phyloP scores from a whole-genome alignment of 2,888 invertebrate genomes.

The Agrochola litura region DNA sequence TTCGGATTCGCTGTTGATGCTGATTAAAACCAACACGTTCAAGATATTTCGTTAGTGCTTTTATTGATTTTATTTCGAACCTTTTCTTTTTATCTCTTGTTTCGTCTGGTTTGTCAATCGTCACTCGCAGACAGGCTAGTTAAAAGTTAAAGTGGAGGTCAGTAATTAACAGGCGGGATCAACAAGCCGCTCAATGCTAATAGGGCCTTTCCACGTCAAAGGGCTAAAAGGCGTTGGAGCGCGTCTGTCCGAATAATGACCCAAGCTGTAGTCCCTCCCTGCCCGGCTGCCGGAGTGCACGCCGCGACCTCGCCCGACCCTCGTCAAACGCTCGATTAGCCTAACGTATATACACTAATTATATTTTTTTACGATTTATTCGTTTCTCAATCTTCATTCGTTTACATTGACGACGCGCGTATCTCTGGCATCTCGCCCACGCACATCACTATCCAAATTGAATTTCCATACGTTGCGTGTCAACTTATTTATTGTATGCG shows the following conservation, averaged over 20 bases:
- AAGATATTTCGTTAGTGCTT: slow-evolving; percentile 63
- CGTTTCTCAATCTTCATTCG: slow-evolving; percentile 73
- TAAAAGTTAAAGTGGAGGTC: slow-evolving; percentile 83
- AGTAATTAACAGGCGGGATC: slow-evolving; percentile 89
- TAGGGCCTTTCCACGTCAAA: slow-evolving; percentile 89
- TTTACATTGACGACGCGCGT: slow-evolving; percentile 75
- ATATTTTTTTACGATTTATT: slow-evolving; percentile 80
- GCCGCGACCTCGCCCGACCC: slow-evolving; percentile 86
- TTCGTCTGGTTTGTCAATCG: slow-evolving; percentile 70
- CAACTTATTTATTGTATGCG: slow-evolving; percentile 76
- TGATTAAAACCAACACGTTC: slow-evolving; percentile 81
- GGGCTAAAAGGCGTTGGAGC: slow-evolving; percentile 88
- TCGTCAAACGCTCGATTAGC: slow-evolving; percentile 89
- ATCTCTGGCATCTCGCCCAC: slow-evolving; percentile 80
- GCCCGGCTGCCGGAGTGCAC: slow-evolving; percentile 73
- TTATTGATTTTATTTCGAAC: slow-evolving; percentile 55
- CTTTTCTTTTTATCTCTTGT: slow-evolving; percentile 45
- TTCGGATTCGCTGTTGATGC: slow-evolving; percentile 76
- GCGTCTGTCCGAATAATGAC: slow-evolving; percentile 89
- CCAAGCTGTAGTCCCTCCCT: slow-evolving; percentile 82
- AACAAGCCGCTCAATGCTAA: slow-evolving; percentile 89
- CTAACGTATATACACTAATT: slow-evolving; percentile 85
- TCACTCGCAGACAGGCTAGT: slow-evolving; percentile 71
- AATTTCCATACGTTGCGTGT: slow-evolving; percentile 77
- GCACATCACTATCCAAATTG: slow-evolving; percentile 77